Percentiles rank a stretch among this genome's conserved stretches.
phyloP scores from a whole-genome alignment of 2,113 vertebrate genomes.

The Stigmatopora argus region DNA sequence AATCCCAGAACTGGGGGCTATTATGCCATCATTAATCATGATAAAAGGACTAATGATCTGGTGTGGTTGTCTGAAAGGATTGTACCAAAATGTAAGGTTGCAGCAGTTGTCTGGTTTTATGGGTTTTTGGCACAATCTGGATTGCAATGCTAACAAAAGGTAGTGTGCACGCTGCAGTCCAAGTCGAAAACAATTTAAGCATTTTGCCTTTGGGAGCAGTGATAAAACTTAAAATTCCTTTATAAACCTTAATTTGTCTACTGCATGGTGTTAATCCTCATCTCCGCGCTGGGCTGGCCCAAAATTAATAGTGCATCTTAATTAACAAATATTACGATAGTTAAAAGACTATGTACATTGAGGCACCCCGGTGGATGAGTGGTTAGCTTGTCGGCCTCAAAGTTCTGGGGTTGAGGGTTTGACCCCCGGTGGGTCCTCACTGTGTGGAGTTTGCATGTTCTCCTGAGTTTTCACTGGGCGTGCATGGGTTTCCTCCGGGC shows the following conservation, averaged over 20 bases:
- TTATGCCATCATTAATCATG: conserved; percentile 38
- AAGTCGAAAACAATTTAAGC: no score
- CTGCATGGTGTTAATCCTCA: neutral
- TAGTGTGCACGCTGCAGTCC: neutral
- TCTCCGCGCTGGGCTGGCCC: no score
- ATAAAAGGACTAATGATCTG: conserved; percentile 30
- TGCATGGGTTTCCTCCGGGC: no score
- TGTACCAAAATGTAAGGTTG: conserved; percentile 15
- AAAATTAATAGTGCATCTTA: no score
- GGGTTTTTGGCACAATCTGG: conserved; percentile 26
- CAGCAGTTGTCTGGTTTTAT: conserved; percentile 32
- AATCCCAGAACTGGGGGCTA: conserved; percentile 21
- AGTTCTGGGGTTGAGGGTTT: no score
- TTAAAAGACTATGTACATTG: no score
- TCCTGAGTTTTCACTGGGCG: no score
- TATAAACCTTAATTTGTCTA: conserved; percentile 12
- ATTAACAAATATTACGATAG: no score
- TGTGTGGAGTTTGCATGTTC: no score
- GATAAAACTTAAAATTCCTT: neutral
- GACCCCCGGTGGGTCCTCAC: no score
- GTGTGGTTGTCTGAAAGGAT: conserved; percentile 33
- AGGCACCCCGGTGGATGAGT: no score
- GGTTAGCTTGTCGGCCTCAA: no score
- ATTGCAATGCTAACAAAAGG: neutral
- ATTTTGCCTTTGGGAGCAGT: neutral